Base-by-base conservation (phyloP, 2,888 invertebrate genomes). In the Julus scandinavius region DNA sequence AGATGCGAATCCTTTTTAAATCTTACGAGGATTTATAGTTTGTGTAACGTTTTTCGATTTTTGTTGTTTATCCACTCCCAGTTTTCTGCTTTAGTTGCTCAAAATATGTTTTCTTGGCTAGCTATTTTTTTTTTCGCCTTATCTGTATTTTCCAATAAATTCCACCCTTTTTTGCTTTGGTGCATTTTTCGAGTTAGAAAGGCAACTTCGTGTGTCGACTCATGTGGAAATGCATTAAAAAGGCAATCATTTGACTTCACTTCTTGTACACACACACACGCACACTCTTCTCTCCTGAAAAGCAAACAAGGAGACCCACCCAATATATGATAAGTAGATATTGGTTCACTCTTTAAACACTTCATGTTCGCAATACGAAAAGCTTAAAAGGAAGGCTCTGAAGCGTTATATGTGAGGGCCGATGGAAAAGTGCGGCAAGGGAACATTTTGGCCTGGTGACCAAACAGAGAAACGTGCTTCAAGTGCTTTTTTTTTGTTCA, bases 81-180 rank as follows among this genome's bases (percentile, higher is more conserved):
- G 72, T 72, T 72, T 72, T 72, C 72, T 72, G 29, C 72, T 72
- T 72, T 85, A n/a, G 40, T 49, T 87, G 49, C 58, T 54, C 87
- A 54, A 54, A 87, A 87, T 87, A 54, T 54, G 72, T 72, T 72
- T 72, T 72, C 72, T 72, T 72, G 72, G 72, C 72, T 72, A 72
- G 72, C 72, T 72, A 38, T 72, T 72, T 72, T 72, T 72, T 72
- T 45, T 72, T 72, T 72, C 72, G 29, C n/a, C 72, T 72, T 72
- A 72, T 72, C 72, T 72, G 72, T 72, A 72, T 72, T 72, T 72
- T 72, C 72, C 72, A 72, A 72, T 72, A 72, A 72, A 72, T 72
- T 72, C 72, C 72, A 72, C 72, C 72, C 29, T 72, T 63, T 72
- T 72, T 29, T 72, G 72, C 72, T 13, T 72, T 29, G 72, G 29